Percentiles rank a stretch among this genome's conserved stretches.
phyloP scores from a whole-genome alignment of 2,113 vertebrate genomes.

The Tyto alba region DNA sequence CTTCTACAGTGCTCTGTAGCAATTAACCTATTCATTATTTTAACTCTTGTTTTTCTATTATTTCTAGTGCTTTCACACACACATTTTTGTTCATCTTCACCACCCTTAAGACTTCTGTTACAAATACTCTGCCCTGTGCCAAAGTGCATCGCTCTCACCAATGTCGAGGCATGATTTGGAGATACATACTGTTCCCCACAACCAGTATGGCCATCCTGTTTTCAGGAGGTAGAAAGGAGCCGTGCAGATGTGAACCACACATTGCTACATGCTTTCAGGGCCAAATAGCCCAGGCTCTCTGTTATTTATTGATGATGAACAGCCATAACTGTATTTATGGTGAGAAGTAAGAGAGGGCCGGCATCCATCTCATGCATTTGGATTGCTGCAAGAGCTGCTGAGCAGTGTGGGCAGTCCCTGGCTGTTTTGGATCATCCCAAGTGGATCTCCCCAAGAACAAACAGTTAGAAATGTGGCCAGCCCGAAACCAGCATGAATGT shows the following conservation, averaged over 20 bases:
- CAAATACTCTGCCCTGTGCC: neutral
- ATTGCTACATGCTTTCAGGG: neutral
- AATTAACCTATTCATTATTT: neutral
- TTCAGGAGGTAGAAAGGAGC: neutral
- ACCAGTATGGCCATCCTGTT: neutral
- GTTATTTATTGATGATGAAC: neutral
- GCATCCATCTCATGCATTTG: neutral
- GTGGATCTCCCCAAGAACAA: neutral
- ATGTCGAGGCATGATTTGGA: neutral
- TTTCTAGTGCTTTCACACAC: neutral
- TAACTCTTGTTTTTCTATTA: neutral
- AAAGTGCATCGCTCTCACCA: neutral
- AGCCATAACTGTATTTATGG: neutral
- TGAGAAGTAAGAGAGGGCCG: neutral
- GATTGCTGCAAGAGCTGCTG: neutral
- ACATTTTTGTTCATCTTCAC: neutral
- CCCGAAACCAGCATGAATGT: rapidly evolving
- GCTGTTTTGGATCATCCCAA: neutral
- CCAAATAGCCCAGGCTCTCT: neutral
- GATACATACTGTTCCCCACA: too few species aligned
- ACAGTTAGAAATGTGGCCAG: neutral
- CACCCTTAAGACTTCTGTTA: neutral
- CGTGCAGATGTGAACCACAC: neutral
- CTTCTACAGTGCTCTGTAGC: neutral
- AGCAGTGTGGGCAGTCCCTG: neutral